Evolutionary conservation across 2,888 invertebrate species (phyloP), one percentile per base, ranked within the genome.

Genomic region (Biston stratarius): DNA sequence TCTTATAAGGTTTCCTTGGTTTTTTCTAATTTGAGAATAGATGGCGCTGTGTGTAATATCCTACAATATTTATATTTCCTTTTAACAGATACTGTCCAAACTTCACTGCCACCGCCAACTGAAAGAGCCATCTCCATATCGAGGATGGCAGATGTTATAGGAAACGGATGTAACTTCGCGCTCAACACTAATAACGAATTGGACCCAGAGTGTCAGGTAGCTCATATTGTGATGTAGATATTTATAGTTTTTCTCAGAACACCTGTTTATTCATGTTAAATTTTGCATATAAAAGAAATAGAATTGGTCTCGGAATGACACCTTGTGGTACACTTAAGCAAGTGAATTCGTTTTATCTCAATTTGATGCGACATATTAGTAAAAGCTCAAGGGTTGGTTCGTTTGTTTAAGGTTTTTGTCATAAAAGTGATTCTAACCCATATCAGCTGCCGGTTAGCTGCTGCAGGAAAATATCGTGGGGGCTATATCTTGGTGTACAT

Each of bases 191-290:
- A 87, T 74, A 94, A 84, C 75, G 94, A 84, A 70, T 79, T 87
- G 64, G 92, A 94, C 38, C 88, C 92, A 0, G 95, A 95, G 49
- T 95, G 95, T 68, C 95, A 95, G 93, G 95, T 95, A 8, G 2
- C 12, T 36, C 33, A 42, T 55, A 55, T 33, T 42, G 12, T 40
- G 0, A 40, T 0, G 12, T 6, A 38, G 10, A 12, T 51, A 33
- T 5, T 34, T 24, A 5, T 15, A 15, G 8, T n/a, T n/a, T 24
- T 24, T 24, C 24, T 24, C 24, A 1, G 7, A 36, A 0, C 2
- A 10, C 1, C 12, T 7, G 34, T 34, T 33, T 12, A 11, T 49
- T 33, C 5, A 33, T 33, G 11, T 24, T 49, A 11, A 11, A 33
- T 12, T n/a, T 52, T n/a, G 11, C 40, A 10, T 42, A 42, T 12